Base-by-base conservation (phyloP, 2,888 invertebrate genomes). In the Drosophila hamatofila region DNA sequence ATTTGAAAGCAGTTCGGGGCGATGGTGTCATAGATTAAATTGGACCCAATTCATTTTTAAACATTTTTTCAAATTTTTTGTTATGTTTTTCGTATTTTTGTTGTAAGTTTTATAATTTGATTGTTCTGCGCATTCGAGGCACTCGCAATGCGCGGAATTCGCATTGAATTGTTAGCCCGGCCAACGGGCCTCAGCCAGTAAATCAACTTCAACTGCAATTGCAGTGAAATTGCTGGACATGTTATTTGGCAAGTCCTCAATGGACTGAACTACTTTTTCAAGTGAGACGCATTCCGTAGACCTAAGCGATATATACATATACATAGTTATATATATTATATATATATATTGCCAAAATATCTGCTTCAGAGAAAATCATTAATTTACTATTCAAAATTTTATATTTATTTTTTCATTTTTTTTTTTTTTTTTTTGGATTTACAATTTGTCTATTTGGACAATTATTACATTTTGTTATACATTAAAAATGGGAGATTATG, bases 11-110 rank as follows among this genome's bases (percentile, higher is more conserved):
- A 82, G 88, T 84, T 84, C 73, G 72, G 85, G 79, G 80, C 88
- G 89, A 89, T 84, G 89, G 84, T 89, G 83, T 88, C 89, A 88
- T 82, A 84, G 89, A 89, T 89, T 89, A 89, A 87, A 89, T 83
- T 71, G 71, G 60, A 65, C 65, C 79, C 80, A 69, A 82, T 76
- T 81, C 72, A 60, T 61, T 72, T 74, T 57, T 35, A 44, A 44
- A 21, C 37, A 59, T 42, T 51, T 64, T 64, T 65, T 44, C 64
- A 48, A 16, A 64, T 65, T 65, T 42, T 41, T 64, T 81, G 44
- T 49, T 58, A 21, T 37, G 5, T 54, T 44, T 57, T 66, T 49
- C 18, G 1, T 49, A 11, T 48, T 59, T 54, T 56, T 39, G 58
- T 80, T 57, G 41, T 42, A 42, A 42, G 41, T 64, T 48, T 61